Evolutionary conservation across 2,113 vertebrate species (phyloP).

Genomic region (Melanerpes formicivorus): DNA sequence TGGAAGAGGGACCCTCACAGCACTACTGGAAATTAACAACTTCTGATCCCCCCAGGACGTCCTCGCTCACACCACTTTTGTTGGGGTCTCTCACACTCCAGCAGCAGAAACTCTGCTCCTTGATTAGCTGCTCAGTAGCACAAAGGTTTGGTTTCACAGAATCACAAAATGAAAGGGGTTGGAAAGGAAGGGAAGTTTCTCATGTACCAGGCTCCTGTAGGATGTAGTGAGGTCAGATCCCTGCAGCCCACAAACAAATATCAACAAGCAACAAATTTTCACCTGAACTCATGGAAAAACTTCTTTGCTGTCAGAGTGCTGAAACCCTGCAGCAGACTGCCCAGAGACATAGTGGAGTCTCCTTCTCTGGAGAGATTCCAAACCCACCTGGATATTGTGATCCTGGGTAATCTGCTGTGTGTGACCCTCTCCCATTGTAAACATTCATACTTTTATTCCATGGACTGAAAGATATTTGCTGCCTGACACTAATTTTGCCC

Average conservation of each 20-base stretch:
- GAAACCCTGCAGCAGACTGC: too few species aligned
- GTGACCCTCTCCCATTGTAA: background rate
- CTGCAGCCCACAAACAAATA: background rate
- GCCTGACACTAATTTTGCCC: background rate
- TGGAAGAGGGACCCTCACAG: background rate
- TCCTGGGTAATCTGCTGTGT: too few species aligned
- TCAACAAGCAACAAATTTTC: background rate
- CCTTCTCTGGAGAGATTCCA: too few species aligned
- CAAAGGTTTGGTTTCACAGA: background rate
- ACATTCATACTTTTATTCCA: background rate
- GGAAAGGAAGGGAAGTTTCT: background rate
- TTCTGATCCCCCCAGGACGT: fast-evolving
- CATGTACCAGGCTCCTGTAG: background rate
- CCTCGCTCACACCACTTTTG: background rate
- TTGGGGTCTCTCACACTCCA: fast-evolving
- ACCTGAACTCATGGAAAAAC: too few species aligned
- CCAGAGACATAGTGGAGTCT: too few species aligned
- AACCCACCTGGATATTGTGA: too few species aligned
- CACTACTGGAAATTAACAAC: background rate
- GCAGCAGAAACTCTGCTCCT: background rate
- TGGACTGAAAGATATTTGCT: background rate
- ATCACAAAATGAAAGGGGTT: too few species aligned
- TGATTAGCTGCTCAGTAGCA: fast-evolving
- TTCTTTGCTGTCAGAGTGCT: too few species aligned
- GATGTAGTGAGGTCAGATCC: background rate